Conservation (phyloP, 2,113 vertebrate species). For the Myiozetetes cayanensis region DNA sequence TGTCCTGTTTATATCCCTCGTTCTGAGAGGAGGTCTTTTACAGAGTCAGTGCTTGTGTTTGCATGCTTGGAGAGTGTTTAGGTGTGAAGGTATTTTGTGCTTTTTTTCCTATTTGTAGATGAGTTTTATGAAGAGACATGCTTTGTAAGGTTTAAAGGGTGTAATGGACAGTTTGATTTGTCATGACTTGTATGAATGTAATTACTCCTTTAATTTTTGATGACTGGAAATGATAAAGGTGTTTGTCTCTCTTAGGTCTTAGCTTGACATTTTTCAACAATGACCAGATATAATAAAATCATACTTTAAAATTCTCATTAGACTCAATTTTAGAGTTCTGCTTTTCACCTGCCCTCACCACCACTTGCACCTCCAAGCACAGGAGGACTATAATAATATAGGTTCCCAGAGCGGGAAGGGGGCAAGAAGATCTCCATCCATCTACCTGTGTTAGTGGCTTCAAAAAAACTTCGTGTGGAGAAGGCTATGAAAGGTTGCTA, state of each 20-base stretch:
- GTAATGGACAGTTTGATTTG: not conserved
- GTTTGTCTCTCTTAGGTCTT: not conserved
- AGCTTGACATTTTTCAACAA: not conserved
- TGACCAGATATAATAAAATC: not conserved
- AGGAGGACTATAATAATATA: not conserved
- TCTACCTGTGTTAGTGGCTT: not conserved
- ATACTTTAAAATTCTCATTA: not conserved
- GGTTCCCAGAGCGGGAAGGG: not conserved
- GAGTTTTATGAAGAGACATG: not conserved
- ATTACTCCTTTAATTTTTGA: not conserved
- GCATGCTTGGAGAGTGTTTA: not conserved
- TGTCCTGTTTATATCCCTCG: not conserved
- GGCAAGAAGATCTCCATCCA: not conserved
- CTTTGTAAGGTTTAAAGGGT: not conserved
- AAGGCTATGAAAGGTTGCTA: not conserved
- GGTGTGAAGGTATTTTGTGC: not conserved
- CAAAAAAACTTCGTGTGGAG: not conserved
- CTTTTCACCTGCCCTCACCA: not conserved
- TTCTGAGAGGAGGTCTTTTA: not conserved
- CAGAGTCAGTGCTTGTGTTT: not conserved
- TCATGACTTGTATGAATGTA: not conserved
- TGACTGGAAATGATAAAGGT: not conserved
- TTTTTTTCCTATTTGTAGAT: not conserved
- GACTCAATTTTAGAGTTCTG: not conserved
- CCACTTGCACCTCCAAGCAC: not conserved